Evolutionary conservation across 2,797 vertebrate genomes (phyloP).

Genomic region (Jordanella pulchra): DNA sequence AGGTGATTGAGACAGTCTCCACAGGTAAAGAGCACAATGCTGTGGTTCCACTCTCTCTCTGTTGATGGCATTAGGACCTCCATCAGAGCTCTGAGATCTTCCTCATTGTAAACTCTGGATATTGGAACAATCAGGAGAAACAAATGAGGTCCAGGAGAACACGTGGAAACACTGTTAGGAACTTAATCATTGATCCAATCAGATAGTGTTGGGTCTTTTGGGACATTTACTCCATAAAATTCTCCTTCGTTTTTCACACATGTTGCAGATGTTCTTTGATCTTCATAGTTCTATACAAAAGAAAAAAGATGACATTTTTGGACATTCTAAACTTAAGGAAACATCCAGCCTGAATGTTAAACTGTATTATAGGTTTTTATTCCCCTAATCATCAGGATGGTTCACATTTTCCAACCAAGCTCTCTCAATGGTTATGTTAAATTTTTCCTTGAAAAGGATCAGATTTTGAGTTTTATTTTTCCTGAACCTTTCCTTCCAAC

Average conservation of each 20-base stretch:
- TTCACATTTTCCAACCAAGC: constrained; percentile 26
- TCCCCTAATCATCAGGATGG: no score
- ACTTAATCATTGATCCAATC: constrained; percentile 31
- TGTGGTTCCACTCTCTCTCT: constrained; percentile 43
- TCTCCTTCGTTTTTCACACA: constrained; percentile 17
- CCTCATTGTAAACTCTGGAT: constrained; percentile 34
- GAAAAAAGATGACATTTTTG: no score
- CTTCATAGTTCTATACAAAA: constrained; percentile 22
- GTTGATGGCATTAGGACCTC: constrained; percentile 41
- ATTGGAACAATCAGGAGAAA: constrained; percentile 55
- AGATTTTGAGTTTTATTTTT: constrained; percentile 48
- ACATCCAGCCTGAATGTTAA: no score
- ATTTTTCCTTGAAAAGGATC: constrained; percentile 12
- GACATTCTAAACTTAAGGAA: no score
- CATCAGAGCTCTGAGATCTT: constrained; percentile 34
- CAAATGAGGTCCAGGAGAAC: constrained; percentile 42
- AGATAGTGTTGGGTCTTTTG: background rate
- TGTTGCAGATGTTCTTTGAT: background rate
- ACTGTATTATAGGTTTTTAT: background rate
- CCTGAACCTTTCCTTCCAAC: constrained; percentile 34
- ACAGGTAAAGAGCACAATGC: constrained; percentile 50
- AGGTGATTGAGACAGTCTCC: constrained; percentile 39
- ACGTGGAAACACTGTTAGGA: constrained; percentile 38
- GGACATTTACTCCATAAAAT: constrained; percentile 13
- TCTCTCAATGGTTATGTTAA: constrained; percentile 18